Evolutionary conservation across 2,797 vertebrate genomes (phyloP).

Genomic region (Molossus molossus): DNA sequence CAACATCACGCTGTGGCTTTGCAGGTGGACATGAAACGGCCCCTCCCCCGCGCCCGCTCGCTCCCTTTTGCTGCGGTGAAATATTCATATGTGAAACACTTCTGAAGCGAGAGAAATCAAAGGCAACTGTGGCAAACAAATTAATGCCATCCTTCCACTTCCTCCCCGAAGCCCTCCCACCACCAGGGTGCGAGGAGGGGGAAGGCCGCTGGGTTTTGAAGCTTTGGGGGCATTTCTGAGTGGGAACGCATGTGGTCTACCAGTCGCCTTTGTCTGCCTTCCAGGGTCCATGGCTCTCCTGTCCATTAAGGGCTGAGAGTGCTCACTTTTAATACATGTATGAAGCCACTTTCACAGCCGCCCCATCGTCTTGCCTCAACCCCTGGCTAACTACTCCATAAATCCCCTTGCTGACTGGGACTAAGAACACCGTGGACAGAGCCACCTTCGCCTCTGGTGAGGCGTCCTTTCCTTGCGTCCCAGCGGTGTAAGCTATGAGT

Average conservation of each 20-base stretch:
- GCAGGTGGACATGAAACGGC: background rate
- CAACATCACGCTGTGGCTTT: background rate
- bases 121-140: slow-evolving; percentile 18
- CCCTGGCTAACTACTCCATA: background rate
- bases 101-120: slow-evolving; percentile 47
- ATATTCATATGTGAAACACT: slow-evolving; percentile 27
- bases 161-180: background rate
- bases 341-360: background rate
- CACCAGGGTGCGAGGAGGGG: background rate
- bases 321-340: background rate
- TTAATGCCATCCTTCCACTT: background rate
- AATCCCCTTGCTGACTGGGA: background rate
- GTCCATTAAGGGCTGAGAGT: background rate
- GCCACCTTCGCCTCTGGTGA: background rate
- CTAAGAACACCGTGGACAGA: background rate
- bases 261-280: background rate
- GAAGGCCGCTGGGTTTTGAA: background rate
- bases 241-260: background rate
- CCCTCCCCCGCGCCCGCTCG: background rate
- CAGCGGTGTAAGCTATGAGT: background rate
- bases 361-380: background rate
- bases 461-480: background rate
- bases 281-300: background rate
- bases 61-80: background rate
- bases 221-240: background rate